Conservation (phyloP, 2,797 vertebrate genomes). For the Moxostoma hubbsi region DNA sequence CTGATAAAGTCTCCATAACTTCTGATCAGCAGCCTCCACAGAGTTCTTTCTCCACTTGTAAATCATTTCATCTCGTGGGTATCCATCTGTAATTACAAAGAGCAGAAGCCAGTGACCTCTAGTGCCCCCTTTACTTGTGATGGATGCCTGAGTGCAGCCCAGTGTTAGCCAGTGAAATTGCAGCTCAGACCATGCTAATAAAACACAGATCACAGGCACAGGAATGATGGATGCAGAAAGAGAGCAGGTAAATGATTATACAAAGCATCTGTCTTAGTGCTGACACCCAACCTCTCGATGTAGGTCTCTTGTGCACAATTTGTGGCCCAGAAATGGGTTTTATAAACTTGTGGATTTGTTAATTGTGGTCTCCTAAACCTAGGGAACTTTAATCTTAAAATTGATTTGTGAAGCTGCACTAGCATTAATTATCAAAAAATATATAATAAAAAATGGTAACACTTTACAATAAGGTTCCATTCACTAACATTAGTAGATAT, state of each 20-base stretch:
- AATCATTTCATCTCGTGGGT: constrained; percentile 94
- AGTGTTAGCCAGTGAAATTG: constrained; percentile 62
- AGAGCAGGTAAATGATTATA: constrained; percentile 68
- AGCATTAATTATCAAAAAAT: constrained; percentile 46
- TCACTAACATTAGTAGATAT: no score
- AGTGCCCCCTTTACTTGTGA: constrained; percentile 63
- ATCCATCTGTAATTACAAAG: constrained; percentile 86
- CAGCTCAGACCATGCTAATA: constrained; percentile 65
- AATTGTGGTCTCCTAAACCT: neutral
- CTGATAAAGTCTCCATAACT: constrained; percentile 96
- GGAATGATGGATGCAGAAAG: constrained; percentile 63
- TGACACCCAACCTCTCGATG: constrained; percentile 64
- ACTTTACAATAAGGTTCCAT: no score
- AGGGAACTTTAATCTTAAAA: no score
- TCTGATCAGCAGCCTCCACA: constrained; percentile 91
- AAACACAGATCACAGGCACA: constrained; percentile 64
- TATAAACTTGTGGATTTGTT: neutral
- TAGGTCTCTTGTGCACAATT: constrained; percentile 31
- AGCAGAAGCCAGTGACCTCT: constrained; percentile 60
- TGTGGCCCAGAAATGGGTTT: constrained; percentile 14
- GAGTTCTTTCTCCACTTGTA: constrained; percentile 97
- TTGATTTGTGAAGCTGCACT: constrained; percentile 16
- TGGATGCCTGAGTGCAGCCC: constrained; percentile 60
- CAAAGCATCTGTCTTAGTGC: constrained; percentile 64
- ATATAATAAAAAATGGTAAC: neutral